Evolutionary conservation across 2,888 invertebrate species (phyloP).

Genomic region (Penaeus monodon): DNA sequence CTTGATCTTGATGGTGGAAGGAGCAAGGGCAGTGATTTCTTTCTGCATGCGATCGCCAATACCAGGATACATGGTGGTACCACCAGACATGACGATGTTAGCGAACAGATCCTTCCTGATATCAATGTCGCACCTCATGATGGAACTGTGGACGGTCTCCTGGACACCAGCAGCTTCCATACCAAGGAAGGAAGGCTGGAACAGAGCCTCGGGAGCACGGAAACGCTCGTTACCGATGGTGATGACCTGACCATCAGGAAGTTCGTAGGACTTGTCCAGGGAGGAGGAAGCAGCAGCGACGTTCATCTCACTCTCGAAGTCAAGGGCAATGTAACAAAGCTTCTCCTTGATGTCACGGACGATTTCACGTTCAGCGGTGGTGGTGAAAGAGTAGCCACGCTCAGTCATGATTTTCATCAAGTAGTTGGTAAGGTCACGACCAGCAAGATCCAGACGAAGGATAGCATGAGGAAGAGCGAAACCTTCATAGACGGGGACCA

Average conservation of each 20-base stretch:
- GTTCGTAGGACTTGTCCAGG: slow-evolving; percentile 49
- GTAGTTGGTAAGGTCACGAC: slow-evolving; percentile 95
- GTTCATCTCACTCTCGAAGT: slow-evolving; percentile 38
- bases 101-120: slow-evolving; percentile 47
- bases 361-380: slow-evolving; percentile 59
- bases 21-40: slow-evolving; percentile 83
- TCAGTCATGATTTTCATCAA: slow-evolving; percentile 76
- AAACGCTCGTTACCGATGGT: slow-evolving; percentile 51
- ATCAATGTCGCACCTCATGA: slow-evolving; percentile 52
- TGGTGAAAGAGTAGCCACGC: slow-evolving; percentile 56
- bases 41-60: slow-evolving; percentile 92
- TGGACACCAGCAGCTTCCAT: slow-evolving; percentile 81
- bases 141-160: slow-evolving; percentile 75
- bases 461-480: slow-evolving; percentile 91
- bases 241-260: slow-evolving; percentile 53
- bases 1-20: slow-evolving; percentile 89
- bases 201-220: slow-evolving; percentile 39
- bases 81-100: slow-evolving; percentile 78
- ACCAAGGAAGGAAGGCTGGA: slow-evolving; percentile 52
- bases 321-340: slow-evolving; percentile 54
- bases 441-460: slow-evolving; percentile 95
- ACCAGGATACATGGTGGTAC: slow-evolving; percentile 95
- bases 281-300: slow-evolving; percentile 21
- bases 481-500: background rate
- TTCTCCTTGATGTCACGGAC: slow-evolving; percentile 61